A percentile compares a stretch with the other conserved stretches of the same genome.
phyloP scores from a whole-genome alignment of 1,140 invertebrate genomes.

The Matsumurasca onukii region DNA sequence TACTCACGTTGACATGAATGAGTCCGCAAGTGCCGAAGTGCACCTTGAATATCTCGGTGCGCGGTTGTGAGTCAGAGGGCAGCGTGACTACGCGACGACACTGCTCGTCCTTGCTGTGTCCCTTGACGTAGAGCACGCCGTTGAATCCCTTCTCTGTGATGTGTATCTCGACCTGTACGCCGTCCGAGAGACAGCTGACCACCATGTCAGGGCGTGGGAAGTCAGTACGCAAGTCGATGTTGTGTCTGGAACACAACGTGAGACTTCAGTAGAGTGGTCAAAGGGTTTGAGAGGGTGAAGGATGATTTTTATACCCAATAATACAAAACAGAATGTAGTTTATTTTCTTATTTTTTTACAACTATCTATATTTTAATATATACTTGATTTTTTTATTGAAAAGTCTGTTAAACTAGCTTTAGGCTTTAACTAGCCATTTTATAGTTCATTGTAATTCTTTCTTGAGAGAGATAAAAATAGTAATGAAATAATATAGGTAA shows the following conservation, averaged over 20 bases:
- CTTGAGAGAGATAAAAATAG: too few relatives aligned
- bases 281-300: neutral
- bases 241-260: slow-evolving; percentile 31
- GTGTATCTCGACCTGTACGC: slow-evolving; percentile 83
- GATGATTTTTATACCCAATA: neutral
- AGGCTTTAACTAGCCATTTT: too few relatives aligned
- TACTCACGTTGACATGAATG: slow-evolving; percentile 85
- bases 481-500: too few relatives aligned
- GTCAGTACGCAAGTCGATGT: slow-evolving; percentile 56
- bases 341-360: neutral
- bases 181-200: slow-evolving; percentile 88
- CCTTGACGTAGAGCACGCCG: slow-evolving; percentile 91
- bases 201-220: slow-evolving; percentile 83
- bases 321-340: neutral
- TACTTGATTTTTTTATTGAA: too few relatives aligned
- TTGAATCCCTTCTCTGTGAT: slow-evolving; percentile 80
- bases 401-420: too few relatives aligned
- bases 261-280: neutral
- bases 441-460: too few relatives aligned
- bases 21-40: slow-evolving; percentile 89
- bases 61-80: slow-evolving; percentile 62
- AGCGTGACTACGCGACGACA: slow-evolving; percentile 79
- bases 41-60: slow-evolving; percentile 85
- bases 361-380: too few relatives aligned
- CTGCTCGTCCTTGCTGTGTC: slow-evolving; percentile 88